phyloP scores from a whole-genome alignment of 2,888 invertebrate species.

The Cancer borealis region DNA sequence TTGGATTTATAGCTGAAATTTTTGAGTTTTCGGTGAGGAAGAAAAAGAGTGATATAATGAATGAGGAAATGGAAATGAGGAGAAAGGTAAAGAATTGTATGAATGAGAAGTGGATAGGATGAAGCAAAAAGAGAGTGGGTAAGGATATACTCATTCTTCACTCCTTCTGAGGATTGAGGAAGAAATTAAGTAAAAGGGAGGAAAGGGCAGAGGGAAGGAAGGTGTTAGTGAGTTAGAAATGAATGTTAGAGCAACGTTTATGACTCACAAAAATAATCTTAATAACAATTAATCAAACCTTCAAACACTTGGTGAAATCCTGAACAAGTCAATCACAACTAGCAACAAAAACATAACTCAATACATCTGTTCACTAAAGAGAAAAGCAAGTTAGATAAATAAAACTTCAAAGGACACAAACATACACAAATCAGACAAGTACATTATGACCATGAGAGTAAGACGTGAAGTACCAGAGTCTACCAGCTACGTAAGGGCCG shows the following conservation, averaged over 20 bases:
- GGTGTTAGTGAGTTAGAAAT: not conserved
- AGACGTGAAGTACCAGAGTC: not conserved
- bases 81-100: not conserved
- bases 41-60: not conserved
- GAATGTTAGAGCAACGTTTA: not conserved
- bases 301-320: not conserved
- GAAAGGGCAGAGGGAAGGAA: not conserved
- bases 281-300: not conserved
- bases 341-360: not conserved
- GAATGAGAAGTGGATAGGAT: not conserved
- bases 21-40: slow-evolving; percentile 8
- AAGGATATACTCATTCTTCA: not conserved
- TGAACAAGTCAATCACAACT: not conserved
- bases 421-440: not conserved
- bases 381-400: not conserved
- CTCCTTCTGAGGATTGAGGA: not conserved
- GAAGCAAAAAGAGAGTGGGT: not conserved
- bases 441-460: not conserved
- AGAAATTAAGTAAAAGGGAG: not conserved
- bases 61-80: not conserved
- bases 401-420: too few relatives aligned
- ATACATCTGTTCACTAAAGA: not conserved
- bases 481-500: not conserved
- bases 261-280: not conserved
- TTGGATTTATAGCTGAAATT: not conserved